Percentiles rank a stretch among this genome's conserved stretches.
These are phyloP conservation scores for Julus scandinavius DNA, from an alignment of 2,888 invertebrate genomes.

Conservation along the genomic window DNA sequence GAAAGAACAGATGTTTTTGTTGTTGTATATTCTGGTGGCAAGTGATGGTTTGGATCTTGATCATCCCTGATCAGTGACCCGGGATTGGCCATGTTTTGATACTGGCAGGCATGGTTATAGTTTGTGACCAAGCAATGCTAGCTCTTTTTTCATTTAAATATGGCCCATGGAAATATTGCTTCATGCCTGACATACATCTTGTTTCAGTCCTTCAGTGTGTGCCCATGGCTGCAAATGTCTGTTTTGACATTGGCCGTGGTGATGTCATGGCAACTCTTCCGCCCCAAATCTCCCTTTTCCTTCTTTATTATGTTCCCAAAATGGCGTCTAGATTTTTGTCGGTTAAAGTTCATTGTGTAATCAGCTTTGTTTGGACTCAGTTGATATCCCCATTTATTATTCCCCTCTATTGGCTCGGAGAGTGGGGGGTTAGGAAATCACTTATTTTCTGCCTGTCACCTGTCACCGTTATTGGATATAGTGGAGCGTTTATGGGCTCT, in stretches of 20 bases:
- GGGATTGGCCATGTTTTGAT: too few species aligned
- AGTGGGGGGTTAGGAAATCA: slow-evolving; percentile 16
- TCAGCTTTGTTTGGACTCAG: slow-evolving; percentile 14
- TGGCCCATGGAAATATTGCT: too few species aligned
- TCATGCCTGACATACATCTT: too few species aligned
- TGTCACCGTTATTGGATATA: neutral
- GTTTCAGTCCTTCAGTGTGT: neutral
- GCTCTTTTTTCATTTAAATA: too few species aligned
- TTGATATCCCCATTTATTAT: neutral
- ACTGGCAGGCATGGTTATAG: too few species aligned
- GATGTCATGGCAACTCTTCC: slow-evolving; percentile 7
- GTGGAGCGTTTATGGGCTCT: slow-evolving; percentile 17
- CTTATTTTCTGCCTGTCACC: slow-evolving; percentile 19
- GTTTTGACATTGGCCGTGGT: neutral
- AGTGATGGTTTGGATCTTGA: too few species aligned
- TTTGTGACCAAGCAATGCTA: too few species aligned
- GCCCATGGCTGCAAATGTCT: neutral
- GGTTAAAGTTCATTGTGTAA: neutral
- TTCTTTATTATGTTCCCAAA: neutral
- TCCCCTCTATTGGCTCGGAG: neutral
- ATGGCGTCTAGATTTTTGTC: neutral
- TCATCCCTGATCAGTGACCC: too few species aligned
- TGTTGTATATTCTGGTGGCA: too few species aligned
- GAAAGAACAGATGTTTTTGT: too few species aligned
- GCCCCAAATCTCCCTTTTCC: neutral